Evolutionary conservation across 1,140 invertebrate genomes (phyloP).

Genomic region (Pseudomyrmex cubaensis): DNA sequence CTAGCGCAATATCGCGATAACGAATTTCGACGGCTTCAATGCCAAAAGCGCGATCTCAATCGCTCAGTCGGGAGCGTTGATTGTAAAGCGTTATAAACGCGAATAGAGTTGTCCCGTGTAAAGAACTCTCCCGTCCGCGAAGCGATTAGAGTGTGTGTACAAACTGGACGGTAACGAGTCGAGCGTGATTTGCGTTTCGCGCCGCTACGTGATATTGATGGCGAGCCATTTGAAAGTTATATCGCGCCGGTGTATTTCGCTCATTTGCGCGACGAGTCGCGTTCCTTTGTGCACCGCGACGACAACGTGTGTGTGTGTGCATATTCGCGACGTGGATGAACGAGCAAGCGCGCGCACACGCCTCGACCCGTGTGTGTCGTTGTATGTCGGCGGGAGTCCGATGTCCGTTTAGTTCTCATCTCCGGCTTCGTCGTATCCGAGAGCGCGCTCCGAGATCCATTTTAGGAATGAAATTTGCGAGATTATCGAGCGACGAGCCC

Average conservation of each 20-base stretch:
- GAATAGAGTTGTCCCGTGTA: constrained; percentile 25
- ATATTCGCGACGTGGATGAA: constrained; percentile 19
- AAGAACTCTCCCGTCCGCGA: constrained; percentile 10
- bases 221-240: constrained; percentile 41
- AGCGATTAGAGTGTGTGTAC: constrained; percentile 19
- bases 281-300: constrained; percentile 43
- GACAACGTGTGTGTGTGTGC: background rate
- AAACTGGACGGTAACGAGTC: constrained; percentile 23
- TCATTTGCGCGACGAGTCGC: constrained; percentile 29
- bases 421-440: constrained; percentile 21
- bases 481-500: constrained; percentile 57
- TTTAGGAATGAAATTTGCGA: constrained; percentile 77
- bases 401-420: constrained; percentile 54
- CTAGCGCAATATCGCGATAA: background rate
- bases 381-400: constrained; percentile 25
- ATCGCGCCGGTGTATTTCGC: constrained; percentile 16
- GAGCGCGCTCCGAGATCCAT: constrained; percentile 57
- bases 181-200: constrained; percentile 33
- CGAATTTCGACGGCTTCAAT: background rate
- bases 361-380: background rate
- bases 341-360: constrained; percentile 27
- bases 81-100: background rate
- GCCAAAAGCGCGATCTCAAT: background rate
- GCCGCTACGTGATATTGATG: constrained; percentile 20
- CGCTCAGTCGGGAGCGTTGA: background rate